Conservation (phyloP, 2,888 invertebrate genomes). For the Rhingia rostrata region DNA sequence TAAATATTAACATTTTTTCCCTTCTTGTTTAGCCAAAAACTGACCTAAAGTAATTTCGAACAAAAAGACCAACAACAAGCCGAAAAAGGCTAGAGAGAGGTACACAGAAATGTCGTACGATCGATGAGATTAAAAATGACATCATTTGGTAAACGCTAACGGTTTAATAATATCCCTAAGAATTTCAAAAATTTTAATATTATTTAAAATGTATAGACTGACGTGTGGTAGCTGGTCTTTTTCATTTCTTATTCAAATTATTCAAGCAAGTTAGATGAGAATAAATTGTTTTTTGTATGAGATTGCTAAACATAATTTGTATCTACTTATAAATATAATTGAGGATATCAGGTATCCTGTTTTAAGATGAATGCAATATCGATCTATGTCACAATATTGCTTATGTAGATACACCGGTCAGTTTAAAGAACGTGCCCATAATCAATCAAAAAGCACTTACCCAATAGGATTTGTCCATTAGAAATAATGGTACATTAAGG, state of each 20-base stretch:
- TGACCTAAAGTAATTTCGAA: conserved; percentile 62
- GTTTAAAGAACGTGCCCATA: neutral
- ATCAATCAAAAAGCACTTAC: conserved; percentile 14
- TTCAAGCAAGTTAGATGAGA: too few species aligned
- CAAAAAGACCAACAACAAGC: neutral
- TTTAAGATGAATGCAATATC: neutral
- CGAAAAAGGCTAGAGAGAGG: too few species aligned
- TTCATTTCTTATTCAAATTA: neutral
- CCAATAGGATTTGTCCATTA: conserved; percentile 12
- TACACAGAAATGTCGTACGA: conserved; percentile 25
- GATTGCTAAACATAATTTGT: too few species aligned
- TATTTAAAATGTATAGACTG: conserved; percentile 58
- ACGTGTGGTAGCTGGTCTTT: conserved; percentile 14
- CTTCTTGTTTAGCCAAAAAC: conserved; percentile 28
- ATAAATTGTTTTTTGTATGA: too few species aligned
- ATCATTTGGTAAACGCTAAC: conserved; percentile 56
- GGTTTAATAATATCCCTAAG: conserved; percentile 66
- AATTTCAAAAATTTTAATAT: conserved; percentile 51
- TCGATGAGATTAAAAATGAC: conserved; percentile 54
- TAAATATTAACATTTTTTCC: neutral
- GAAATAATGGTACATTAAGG: conserved; percentile 12
- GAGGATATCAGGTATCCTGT: neutral
- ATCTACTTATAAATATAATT: neutral
- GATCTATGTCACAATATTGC: conserved; percentile 6
- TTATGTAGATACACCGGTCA: neutral